Conservation (phyloP, 2,888 invertebrate species). For the Thelaira solivaga region DNA sequence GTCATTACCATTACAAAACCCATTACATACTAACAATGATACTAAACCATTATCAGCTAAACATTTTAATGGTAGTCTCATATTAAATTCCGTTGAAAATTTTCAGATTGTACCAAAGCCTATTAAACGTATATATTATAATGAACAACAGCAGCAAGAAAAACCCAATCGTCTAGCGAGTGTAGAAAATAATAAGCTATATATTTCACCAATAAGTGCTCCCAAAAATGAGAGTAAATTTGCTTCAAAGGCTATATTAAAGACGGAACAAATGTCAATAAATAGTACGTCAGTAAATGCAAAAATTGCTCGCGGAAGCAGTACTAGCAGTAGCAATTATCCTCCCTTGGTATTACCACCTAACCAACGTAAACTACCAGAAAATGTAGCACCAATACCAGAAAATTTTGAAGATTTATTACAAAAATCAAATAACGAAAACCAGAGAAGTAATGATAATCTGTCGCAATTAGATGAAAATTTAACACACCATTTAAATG, state of each 20-base stretch:
- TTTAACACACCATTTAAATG: constrained; percentile 67
- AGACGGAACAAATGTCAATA: constrained; percentile 45
- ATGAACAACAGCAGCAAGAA: constrained; percentile 46
- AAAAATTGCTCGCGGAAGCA: constrained; percentile 64
- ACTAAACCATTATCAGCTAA: constrained; percentile 51
- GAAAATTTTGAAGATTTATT: constrained; percentile 74
- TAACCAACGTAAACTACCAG: constrained; percentile 72
- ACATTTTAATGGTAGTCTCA: constrained; percentile 70
- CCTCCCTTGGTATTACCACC: constrained; percentile 59
- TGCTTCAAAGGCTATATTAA: constrained; percentile 54
- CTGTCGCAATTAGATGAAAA: constrained; percentile 63
- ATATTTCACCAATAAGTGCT: constrained; percentile 70
- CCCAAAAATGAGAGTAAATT: constrained; percentile 68
- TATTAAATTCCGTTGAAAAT: constrained; percentile 78
- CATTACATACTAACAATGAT: constrained; percentile 59
- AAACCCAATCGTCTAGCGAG: constrained; percentile 32
- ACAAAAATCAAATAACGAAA: constrained; percentile 65
- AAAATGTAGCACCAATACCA: constrained; percentile 76
- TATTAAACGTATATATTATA: constrained; percentile 58
- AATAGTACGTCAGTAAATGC: constrained; percentile 54
- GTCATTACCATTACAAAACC: constrained; percentile 42
- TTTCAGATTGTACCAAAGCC: constrained; percentile 77
- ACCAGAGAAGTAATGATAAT: constrained; percentile 66
- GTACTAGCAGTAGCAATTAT: constrained; percentile 63
- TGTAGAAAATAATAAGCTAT: constrained; percentile 65